These are phyloP conservation scores for Oostethus manadensis DNA, from an alignment of 2,113 vertebrate species.

Conservation along the genomic window DNA sequence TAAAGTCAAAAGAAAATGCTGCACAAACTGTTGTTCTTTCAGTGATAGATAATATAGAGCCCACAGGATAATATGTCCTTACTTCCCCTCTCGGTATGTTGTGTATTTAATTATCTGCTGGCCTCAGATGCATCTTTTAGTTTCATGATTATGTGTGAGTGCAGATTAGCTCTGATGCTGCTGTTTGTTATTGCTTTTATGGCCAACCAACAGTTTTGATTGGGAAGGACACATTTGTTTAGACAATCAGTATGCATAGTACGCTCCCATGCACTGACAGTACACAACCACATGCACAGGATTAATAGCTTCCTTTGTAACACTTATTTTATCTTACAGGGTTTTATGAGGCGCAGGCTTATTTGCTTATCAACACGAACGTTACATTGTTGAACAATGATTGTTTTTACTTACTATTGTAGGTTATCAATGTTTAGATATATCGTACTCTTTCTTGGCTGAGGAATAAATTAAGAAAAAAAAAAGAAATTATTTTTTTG, in stretches of 20 bases:
- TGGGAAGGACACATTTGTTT: not conserved
- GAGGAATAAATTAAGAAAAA: too few relatives aligned
- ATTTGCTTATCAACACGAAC: too few relatives aligned
- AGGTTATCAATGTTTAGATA: too few relatives aligned
- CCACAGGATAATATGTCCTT: not conserved
- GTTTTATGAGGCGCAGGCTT: too few relatives aligned
- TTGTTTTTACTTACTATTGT: too few relatives aligned
- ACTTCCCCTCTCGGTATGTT: not conserved
- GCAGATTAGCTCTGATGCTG: not conserved
- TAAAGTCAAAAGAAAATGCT: constrained; percentile 15
- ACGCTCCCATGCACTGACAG: too few relatives aligned
- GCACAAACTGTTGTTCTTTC: constrained; percentile 6
- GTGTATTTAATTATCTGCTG: constrained; percentile 5
- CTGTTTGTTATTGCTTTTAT: not conserved
- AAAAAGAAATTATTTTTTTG: too few relatives aligned
- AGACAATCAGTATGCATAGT: not conserved
- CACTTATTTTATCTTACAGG: too few relatives aligned
- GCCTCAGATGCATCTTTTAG: not conserved
- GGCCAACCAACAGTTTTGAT: not conserved
- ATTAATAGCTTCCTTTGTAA: too few relatives aligned
- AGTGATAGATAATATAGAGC: not conserved
- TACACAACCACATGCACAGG: too few relatives aligned
- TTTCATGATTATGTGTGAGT: not conserved
- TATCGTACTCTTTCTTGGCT: too few relatives aligned
- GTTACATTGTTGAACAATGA: too few relatives aligned